Base-by-base conservation (phyloP, 2,888 invertebrate genomes). In the Melolontha melolontha region DNA sequence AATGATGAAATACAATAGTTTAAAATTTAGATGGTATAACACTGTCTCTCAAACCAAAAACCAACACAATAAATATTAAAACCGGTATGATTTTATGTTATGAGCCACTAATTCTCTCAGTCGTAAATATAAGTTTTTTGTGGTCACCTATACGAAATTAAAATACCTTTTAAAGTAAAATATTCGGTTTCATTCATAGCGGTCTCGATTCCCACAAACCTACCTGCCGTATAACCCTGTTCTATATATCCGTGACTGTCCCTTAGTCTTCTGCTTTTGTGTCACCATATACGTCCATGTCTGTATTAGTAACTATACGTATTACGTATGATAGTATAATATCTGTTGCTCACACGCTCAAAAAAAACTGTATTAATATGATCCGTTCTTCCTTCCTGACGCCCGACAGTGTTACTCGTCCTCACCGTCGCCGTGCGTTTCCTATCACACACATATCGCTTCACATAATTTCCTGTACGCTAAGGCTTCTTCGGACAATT, bases 111-210 rank as follows among this genome's bases (percentile, higher is more conserved):
- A 55, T 40, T 57, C 57, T 57, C 75, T 73, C 75, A 74, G 74
- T 76, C 78, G 76, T 78, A 77, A 78, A 77, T 78, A 76, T 74
- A 67, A 73, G 72, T 75, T 75, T 65, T 76, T 76, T 78, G 74
- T 76, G 72, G 74, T 70, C 74, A 67, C 68, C 65, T 72, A 73
- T 71, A 73, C 73, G 73, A 74, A 78, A 78, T 77, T 76, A 76
- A 78, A 78, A 78, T 77, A 76, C 78, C 76, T 77, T 75, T 75
- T 74, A 74, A 75, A 72, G 72, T 76, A 73, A 77, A 78, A 77
- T 78, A 78, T 78, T 78, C 71, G 72, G 75, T 78, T 77, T 76
- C 77, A 76, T 76, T 75, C 75, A 75, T 73, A 71, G 70, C 68
- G 70, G 71, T 66, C 69, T 59, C 29, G 41, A 49, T 71, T 71